phyloP scores from a whole-genome alignment of 2,113 vertebrate genomes.

The Corythornis madagascariensis region DNA sequence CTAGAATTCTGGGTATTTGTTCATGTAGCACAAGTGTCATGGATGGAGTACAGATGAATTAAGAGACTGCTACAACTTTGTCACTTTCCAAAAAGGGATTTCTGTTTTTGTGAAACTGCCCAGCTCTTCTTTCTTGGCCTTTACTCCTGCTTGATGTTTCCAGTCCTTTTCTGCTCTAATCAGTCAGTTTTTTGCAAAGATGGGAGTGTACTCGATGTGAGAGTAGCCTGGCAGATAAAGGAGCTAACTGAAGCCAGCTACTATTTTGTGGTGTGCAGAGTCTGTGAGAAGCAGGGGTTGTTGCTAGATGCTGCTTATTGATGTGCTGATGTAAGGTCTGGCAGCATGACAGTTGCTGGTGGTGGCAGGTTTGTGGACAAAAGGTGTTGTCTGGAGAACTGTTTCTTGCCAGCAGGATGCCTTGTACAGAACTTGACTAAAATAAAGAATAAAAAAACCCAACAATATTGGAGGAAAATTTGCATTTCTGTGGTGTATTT shows the following conservation, averaged over 20 bases:
- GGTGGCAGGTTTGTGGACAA: neutral
- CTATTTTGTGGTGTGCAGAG: neutral
- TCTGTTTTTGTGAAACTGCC: neutral
- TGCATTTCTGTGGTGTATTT: neutral
- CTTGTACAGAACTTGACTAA: neutral
- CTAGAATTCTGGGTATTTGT: neutral
- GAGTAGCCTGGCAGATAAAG: neutral
- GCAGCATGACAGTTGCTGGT: neutral
- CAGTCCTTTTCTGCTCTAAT: neutral
- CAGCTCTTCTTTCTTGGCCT: neutral
- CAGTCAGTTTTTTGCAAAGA: neutral
- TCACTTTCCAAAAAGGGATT: neutral
- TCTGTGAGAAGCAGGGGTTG: neutral
- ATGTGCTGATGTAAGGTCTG: neutral
- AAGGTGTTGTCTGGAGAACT: neutral
- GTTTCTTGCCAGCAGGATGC: neutral
- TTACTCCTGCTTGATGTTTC: neutral
- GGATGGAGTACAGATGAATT: neutral
- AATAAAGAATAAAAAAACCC: neutral
- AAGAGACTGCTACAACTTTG: accelerated
- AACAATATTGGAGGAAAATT: neutral
- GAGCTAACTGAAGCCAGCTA: neutral
- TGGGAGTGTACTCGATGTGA: neutral
- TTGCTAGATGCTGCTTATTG: neutral
- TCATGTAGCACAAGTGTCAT: neutral